Base-by-base conservation (phyloP, 1,140 invertebrate genomes). In the Drosophila ironensis region DNA sequence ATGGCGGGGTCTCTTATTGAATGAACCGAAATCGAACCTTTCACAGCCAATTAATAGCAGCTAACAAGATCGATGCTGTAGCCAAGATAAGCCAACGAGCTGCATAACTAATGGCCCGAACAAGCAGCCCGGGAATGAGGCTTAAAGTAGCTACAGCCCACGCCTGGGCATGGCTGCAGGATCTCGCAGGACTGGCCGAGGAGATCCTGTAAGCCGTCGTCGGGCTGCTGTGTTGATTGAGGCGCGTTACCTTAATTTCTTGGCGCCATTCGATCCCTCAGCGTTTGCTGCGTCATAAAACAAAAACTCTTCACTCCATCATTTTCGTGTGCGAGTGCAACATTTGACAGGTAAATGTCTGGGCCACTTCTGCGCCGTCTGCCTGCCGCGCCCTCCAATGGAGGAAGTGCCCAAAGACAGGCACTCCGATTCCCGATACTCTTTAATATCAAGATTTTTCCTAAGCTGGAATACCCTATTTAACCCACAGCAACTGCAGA, bases 301-400 rank as follows among this genome's bases (percentile, higher is more conserved):
- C 78, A 78, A 86, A 84, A 84, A 84, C 78, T 84, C 78, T 84
- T 84, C 78, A 84, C 78, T 84, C 80, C 78, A 84, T 84, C 80
- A 84, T 84, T 84, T 84, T 84, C 78, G 80, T 86, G 70, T 52
- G 73, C 78, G 78, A 84, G 78, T 84, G 78, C 80, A 84, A 84
- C 78, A 84, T 84, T 84, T 84, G 78, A 84, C 78, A 84, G 78
- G 78, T 84, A 84, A 84, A 78, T 77, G 78, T 84, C 78, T 84
- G 78, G 80, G 48, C 61, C 17, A 16, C 41, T 24, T 12, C 38
- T 11, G 19, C 9, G 52, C 28, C 59, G 57, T 45, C 63, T 67
- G 60, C 24, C 59, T 57, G 80, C 59, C 69, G 69, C 73, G 77
- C 72, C 77, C 61, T 67, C 37, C 37, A 24, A 42, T 20, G 60